Base-by-base conservation (phyloP, 2,113 vertebrate species). In the Scytalopus superciliaris region DNA sequence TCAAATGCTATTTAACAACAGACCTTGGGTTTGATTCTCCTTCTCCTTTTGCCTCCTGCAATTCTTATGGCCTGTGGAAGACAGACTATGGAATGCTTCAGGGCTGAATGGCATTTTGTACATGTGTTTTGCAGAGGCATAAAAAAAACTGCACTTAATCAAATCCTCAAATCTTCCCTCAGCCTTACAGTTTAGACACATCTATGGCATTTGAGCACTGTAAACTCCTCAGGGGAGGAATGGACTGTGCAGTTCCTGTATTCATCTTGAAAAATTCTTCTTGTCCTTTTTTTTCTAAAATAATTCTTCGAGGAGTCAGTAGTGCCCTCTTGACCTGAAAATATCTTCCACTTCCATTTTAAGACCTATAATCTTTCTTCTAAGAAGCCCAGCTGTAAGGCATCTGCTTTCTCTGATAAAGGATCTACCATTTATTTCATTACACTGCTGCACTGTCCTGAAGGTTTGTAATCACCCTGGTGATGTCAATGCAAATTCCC, bases 401-500 rank as follows among this genome's bases (percentile, higher is more conserved):
- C 63, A 81, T 92, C 88, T 83, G 45, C 80, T 96, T 89, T 83
- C 55, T 91, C 85, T 92, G 88, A 94, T 92, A 75, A 94, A 91
- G 56, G 37, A 91, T 84, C 76, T 96, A 73, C 84, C 82, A 90
- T 93, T 97, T 96, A 96, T 97, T 93, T 97, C 84, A 91, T 95
- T 93, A 88, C 31, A 4, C 27, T 87, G 72, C 73, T 91, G 56
- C 56, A 78, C n/a, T 96, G 90, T 96, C 94, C 90, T 94, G 73
- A n/a, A 90, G 90, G 75, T 84, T 94, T 96, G 85, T 96, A 93
- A 97, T 97, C 63, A 81, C 80, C 42, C n/a, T 33, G 7, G 74
- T 85, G 44, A 86, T 97, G 91, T 94, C 92, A 94, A 94, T 89
- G 95, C 84, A 91, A 94, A 97, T 97, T 97, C 87, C 95, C 93